Base-by-base conservation (phyloP, 1,140 invertebrate genomes). In the Dendroctonus valens region DNA sequence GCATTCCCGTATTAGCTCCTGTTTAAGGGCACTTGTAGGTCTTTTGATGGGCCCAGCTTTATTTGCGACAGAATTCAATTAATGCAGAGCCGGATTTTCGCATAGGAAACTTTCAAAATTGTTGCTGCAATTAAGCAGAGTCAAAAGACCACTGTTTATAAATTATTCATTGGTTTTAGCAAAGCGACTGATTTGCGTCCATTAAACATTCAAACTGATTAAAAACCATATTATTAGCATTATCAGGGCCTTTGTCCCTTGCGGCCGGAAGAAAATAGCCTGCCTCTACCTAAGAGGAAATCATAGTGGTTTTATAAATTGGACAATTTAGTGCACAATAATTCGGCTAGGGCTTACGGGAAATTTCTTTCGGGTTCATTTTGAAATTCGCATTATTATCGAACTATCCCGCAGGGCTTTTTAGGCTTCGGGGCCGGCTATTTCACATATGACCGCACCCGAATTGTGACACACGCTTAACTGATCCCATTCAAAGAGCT, bases 401-500 rank as follows among this genome's bases (percentile, higher is more conserved):
- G 59, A 59, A 42, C 68, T 57, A 61, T 53, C 40, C 51, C 61
- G 12, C 52, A 48, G n/a, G 44, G 14, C 42, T 40, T 40, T 40
- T 59, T 55, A 63, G 48, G 54, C 42, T 64, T 41, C 67, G 61
- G 15, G 12, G 66, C 52, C 59, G 64, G 65, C 69, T 72, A 72
- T 75, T 75, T 75, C 72, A 74, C 73, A 73, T 73, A 73, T 74
- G 73, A 74, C 71, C 70, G 72, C 63, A 68, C 72, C 67, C 68
- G 70, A 72, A 73, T 73, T 72, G 72, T 69, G 70, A 64, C 69
- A 71, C 68, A 73, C 63, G 63, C 63, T 65, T 65, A 58, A 39
- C 53, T 65, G 63, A 65, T 65, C 63, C 50, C 63, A 58, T 65
- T 65, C 53, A 65, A 65, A 65, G 58, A 65, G 49, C 50, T 65